A percentile compares a stretch with the other conserved stretches of the same genome.
phyloP scores from a whole-genome alignment of 1,140 invertebrate species.

The Conopomorpha cramerella region DNA sequence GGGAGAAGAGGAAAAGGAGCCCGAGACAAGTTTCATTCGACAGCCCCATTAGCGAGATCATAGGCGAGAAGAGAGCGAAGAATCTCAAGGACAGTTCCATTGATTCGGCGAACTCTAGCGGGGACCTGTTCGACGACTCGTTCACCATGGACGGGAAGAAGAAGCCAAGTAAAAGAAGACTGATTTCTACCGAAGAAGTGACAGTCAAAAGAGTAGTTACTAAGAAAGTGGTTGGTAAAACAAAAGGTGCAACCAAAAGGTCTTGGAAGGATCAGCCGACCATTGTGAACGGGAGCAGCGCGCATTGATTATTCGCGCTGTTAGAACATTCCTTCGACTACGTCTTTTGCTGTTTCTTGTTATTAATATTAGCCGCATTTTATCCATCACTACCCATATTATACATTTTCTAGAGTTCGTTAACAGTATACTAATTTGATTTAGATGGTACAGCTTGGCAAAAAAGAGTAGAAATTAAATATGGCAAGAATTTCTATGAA shows the following conservation, averaged over 20 bases:
- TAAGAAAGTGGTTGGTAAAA: conserved; percentile 31
- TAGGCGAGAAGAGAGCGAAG: conserved; percentile 20
- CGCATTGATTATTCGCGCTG: too few species aligned
- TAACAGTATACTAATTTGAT: too few species aligned
- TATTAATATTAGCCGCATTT: too few species aligned
- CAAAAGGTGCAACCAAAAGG: conserved; percentile 17
- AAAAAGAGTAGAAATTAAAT: too few species aligned
- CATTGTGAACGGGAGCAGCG: conserved; percentile 30
- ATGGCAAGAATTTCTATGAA: too few species aligned
- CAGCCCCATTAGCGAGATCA: conserved; percentile 32
- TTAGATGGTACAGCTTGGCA: too few species aligned
- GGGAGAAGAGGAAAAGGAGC: conserved; percentile 17
- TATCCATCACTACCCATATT: too few species aligned
- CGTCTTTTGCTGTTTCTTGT: too few species aligned
- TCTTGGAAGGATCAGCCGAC: conserved; percentile 34
- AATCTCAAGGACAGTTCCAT: conserved; percentile 8
- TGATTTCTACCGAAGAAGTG: conserved; percentile 25
- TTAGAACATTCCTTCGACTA: too few species aligned
- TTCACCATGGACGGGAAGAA: conserved; percentile 31
- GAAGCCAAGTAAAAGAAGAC: conserved; percentile 20
- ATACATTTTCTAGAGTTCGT: too few species aligned
- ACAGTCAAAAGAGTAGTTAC: conserved; percentile 26
- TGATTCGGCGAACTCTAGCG: conserved; percentile 24
- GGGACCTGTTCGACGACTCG: conserved; percentile 50
- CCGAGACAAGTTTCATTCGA: conserved; percentile 39